Evolutionary conservation across 1,140 invertebrate genomes (phyloP), one percentile per base, ranked within the genome.

Genomic region (Drosophila watanabei): DNA sequence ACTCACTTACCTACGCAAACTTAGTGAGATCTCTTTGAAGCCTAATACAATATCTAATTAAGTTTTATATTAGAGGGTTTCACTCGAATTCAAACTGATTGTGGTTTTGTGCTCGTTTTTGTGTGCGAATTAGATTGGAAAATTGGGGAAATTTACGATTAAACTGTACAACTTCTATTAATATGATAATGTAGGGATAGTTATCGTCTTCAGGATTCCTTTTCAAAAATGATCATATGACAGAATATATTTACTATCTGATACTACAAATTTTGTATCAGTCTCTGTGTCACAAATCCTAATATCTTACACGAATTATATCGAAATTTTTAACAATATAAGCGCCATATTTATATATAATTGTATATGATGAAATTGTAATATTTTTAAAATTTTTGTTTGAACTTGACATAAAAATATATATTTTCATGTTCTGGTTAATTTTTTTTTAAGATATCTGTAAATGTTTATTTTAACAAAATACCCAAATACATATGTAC

Each of bases 21-120:
- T 35, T 49, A 30, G 14, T 24, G 9, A 14, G 32, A 37, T 30
- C 37, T 52, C 43, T 32, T 64, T 63, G 18, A 64, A 51, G 33
- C n/a, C 39, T 64, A 43, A 45, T 37, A 49, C 37, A 37, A 63
- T 63, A 35, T 61, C 30, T 45, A 66, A 66, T 69, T 49, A n/a
- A 32, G 60, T 37, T 69, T 65, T n/a, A 24, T 49, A 24, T 46
- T 33, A 48, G 16, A 16, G n/a, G 18, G 59, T 18, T 65, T 20
- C 3, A 37, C 18, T 9, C 16, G 8, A 51, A 10, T 11, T 5
- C 8, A 24, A 57, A 57, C 14, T 57, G 54, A 16, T 57, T 57
- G 37, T 32, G 62, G 14, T 13, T 62, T 37, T 39, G 14, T 8
- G 13, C 20, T n/a, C 4, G 7, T 28, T 39, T 57, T 35, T 16